Evolutionary conservation across 2,113 vertebrate species (phyloP).

Genomic region (Phaethon lepturus): DNA sequence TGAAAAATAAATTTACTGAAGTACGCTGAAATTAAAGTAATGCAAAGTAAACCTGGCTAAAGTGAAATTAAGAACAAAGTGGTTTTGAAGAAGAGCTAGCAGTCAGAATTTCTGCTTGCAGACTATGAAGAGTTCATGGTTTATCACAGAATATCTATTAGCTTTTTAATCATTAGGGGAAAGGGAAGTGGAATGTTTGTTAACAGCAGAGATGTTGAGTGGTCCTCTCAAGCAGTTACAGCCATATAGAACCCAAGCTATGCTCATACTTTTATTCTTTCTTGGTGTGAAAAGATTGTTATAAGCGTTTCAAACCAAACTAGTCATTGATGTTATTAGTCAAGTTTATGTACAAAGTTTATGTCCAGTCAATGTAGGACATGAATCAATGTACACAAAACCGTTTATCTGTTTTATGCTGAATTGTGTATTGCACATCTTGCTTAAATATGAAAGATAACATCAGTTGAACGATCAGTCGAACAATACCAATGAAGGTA

Average conservation of each 20-base stretch:
- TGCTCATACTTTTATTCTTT: neutral
- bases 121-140: neutral
- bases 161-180: neutral
- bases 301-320: neutral
- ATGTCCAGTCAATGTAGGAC: neutral
- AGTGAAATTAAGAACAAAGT: neutral
- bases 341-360: neutral
- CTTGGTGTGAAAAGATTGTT: neutral
- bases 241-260: neutral
- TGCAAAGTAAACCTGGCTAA: neutral
- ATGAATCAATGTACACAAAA: neutral
- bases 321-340: neutral
- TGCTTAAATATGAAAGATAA: neutral
- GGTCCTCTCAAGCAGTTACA: neutral
- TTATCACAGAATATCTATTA: neutral
- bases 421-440: neutral
- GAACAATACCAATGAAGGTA: neutral
- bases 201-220: neutral
- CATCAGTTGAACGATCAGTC: neutral
- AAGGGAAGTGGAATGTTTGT: neutral
- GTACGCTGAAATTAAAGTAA: neutral
- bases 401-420: neutral
- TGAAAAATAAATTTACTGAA: neutral
- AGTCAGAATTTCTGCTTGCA: neutral
- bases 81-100: neutral